These are phyloP conservation scores for Charina bottae DNA, from an alignment of 2,113 vertebrate species.

Conservation along the genomic window DNA sequence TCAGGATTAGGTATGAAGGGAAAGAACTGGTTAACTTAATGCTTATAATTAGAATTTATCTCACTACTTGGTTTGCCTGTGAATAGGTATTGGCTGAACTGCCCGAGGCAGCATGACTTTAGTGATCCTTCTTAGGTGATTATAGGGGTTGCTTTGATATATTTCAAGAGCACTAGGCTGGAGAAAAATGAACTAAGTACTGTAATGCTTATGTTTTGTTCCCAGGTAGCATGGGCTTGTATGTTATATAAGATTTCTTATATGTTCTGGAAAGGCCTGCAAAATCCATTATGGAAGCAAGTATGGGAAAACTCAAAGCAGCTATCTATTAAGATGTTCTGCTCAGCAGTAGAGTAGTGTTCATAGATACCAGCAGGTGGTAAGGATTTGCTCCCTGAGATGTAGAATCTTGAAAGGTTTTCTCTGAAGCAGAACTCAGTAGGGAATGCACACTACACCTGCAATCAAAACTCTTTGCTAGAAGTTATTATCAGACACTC, in stretches of 20 bases:
- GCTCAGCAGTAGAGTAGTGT: conserved; percentile 6
- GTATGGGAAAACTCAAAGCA: conserved; percentile 23
- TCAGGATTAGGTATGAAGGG: not conserved
- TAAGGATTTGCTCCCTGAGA: conserved; percentile 30
- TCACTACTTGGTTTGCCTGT: not conserved
- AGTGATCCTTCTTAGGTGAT: not conserved
- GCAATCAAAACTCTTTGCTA: conserved; percentile 23
- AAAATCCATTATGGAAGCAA: conserved; percentile 14
- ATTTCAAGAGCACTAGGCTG: not conserved
- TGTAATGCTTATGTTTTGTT: not conserved
- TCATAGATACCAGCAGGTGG: conserved; percentile 31
- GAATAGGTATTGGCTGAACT: not conserved
- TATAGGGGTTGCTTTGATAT: not conserved
- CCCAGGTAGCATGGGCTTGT: not conserved
- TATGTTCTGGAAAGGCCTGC: not conserved
- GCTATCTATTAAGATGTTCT: conserved; percentile 25
- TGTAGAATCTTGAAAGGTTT: conserved; percentile 29
- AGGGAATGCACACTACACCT: not conserved
- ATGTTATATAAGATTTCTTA: not conserved
- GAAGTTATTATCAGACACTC: conserved; percentile 13
- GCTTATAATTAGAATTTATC: not conserved
- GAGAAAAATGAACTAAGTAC: not conserved
- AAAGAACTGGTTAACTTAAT: not conserved
- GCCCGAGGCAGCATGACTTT: not conserved
- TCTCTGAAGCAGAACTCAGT: conserved; percentile 21